Evolutionary conservation across 37 sponge, comb jelly and placozoan genomes (phyloP), one percentile per base, ranked within the genome.

Genomic region (Mnemiopsis leidyi): DNA sequence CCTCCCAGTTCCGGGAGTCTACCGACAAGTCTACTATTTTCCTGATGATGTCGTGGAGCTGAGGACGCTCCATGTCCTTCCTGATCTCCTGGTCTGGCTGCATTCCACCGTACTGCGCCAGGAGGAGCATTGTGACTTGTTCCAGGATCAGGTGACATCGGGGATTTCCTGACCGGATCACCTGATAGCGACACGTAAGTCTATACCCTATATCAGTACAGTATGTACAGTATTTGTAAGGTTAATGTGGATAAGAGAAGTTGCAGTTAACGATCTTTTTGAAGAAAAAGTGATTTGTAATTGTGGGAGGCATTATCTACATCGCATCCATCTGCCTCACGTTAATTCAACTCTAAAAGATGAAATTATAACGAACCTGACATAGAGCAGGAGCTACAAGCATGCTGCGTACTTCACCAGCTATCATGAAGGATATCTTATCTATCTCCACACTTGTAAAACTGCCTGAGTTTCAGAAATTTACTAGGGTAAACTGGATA

Each of bases 61-160:
- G 82, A 7, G 82, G 82, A 7, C 82, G 82, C 37, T 79, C 82
- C 36, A 79, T 26, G 1, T 34, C 82, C 82, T 79, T 7, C 16
- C 20, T 28, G 38, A 32, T 29, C 28, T 20, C 5, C 16, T 21
- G 37, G 26, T 36, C 16, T 36, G 38, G 34, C 35, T 20, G 35
- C 37, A 79, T 2, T 23, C 82, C 82, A 5, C 37, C 82, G 38
- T 79, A 79, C 9, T 34, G 82, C 3, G 37, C 7, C 7, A 79
- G 82, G 38, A 79, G 16, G 23, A 79, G 36, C 36, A 79, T 36
- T 18, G 82, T 35, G 35, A 79, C 82, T 79, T 79, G 82, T 29
- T 79, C 82, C 82, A 79, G 82, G 82, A 79, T 79, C 82, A 79
- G 82, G 82, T 79, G 82, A 34, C 82, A 79, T 7, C 82, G 82